phyloP scores from a whole-genome alignment of 1,140 invertebrate genomes.

The Papilio dardanus region DNA sequence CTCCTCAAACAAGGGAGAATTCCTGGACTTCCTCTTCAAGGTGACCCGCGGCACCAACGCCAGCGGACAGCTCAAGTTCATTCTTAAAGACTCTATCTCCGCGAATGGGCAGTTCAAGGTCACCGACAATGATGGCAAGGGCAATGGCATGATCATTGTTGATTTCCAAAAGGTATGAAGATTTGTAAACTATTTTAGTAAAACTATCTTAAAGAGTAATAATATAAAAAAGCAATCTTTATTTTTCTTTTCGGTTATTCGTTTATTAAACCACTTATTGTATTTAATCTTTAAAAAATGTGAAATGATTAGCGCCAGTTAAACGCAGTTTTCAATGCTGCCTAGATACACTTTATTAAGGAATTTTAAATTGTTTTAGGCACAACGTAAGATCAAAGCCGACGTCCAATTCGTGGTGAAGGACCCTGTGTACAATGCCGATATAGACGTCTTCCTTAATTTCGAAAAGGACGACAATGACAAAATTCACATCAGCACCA shows the following conservation, averaged over 20 bases:
- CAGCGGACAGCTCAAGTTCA: constrained; percentile 80
- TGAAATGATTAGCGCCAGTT: background rate
- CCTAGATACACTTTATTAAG: background rate
- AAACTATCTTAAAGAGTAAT: no score
- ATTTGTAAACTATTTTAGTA: constrained; percentile 4
- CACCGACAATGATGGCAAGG: constrained; percentile 82
- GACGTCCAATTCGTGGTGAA: constrained; percentile 83
- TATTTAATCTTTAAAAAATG: background rate
- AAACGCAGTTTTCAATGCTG: no score
- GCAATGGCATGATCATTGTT: constrained; percentile 80
- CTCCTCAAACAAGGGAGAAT: constrained; percentile 73
- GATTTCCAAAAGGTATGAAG: constrained; percentile 77
- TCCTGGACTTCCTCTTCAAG: constrained; percentile 83
- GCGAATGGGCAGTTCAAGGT: constrained; percentile 83
- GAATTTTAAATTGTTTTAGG: constrained; percentile 49
- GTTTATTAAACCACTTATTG: background rate
- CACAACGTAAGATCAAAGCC: constrained; percentile 84
- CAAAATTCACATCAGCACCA: constrained; percentile 85
- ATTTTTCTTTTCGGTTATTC: background rate
- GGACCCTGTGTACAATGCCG: constrained; percentile 83
- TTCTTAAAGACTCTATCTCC: constrained; percentile 81
- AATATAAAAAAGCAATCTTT: no score
- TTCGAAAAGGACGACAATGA: constrained; percentile 87
- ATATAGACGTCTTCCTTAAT: constrained; percentile 85
- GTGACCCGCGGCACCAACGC: constrained; percentile 66